Evolutionary conservation across 92 coral and sea anemone genomes (phyloP).

Genomic region (Anthopleura xanthogrammica): DNA sequence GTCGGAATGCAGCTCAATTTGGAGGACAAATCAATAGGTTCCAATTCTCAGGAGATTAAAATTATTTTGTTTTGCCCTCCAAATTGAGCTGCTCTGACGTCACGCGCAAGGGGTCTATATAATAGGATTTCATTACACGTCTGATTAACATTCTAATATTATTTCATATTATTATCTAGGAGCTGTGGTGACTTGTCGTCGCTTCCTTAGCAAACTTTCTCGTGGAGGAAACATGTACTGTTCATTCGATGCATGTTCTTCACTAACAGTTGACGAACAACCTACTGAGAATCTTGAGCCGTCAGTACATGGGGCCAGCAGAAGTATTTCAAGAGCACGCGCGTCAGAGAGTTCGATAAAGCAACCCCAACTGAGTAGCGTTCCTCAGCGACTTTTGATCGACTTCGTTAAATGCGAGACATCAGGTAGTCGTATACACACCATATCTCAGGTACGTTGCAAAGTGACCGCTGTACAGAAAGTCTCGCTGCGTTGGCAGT

Average conservation of each 20-base stretch:
- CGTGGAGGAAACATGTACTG: slow-evolving; percentile 78
- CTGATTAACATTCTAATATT: too few relatives aligned
- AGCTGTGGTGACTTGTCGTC: slow-evolving; percentile 69
- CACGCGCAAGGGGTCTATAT: too few relatives aligned
- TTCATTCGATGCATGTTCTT: slow-evolving; percentile 82
- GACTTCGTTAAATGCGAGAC: slow-evolving; percentile 59
- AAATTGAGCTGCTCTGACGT: too few relatives aligned
- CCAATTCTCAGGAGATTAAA: too few relatives aligned
- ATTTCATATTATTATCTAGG: slow-evolving; percentile 28
- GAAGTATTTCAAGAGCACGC: neutral
- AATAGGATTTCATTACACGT: too few relatives aligned
- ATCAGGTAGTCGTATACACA: slow-evolving; percentile 60
- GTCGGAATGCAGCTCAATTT: too few relatives aligned
- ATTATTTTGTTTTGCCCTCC: too few relatives aligned
- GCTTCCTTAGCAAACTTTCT: slow-evolving; percentile 70
- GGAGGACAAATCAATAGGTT: too few relatives aligned
- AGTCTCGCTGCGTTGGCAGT: slow-evolving; percentile 76
- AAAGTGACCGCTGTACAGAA: slow-evolving; percentile 83
- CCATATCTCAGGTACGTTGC: slow-evolving; percentile 81
- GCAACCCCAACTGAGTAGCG: slow-evolving; percentile 14
- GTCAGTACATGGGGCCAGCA: slow-evolving; percentile 4
- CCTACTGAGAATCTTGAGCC: slow-evolving; percentile 26
- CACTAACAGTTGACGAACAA: slow-evolving; percentile 56
- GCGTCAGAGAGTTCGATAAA: neutral
- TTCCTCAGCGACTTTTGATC: slow-evolving; percentile 53